Evolutionary conservation across 2,888 invertebrate species (phyloP).

Genomic region (Rhagium mordax): DNA sequence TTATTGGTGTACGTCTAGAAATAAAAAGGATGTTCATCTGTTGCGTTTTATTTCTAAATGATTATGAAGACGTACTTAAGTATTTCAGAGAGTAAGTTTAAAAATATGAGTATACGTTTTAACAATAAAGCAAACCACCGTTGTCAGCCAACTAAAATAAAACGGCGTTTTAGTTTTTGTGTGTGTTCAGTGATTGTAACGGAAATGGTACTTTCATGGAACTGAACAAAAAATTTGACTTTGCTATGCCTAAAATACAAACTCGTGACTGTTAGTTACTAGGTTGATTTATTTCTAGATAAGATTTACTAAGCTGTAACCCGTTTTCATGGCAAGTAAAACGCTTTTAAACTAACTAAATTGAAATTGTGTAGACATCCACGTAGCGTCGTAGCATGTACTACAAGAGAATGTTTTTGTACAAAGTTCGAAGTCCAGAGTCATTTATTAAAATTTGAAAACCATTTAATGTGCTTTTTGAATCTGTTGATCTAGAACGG

Average conservation of each 20-base stretch:
- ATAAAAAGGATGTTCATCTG: too few species aligned
- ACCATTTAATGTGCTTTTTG: not conserved
- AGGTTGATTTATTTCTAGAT: conserved; percentile 12
- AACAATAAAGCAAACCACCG: not conserved
- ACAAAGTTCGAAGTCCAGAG: not conserved
- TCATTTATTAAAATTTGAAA: not conserved
- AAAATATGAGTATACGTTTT: not conserved
- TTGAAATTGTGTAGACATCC: not conserved
- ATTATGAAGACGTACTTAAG: too few species aligned
- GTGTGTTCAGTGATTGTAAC: conserved; percentile 11
- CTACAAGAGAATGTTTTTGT: not conserved
- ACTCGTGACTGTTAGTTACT: conserved; percentile 8
- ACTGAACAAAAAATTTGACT: conserved; percentile 13
- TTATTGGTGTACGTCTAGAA: too few species aligned
- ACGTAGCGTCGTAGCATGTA: not conserved
- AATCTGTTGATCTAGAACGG: not conserved
- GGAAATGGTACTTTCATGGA: conserved; percentile 16
- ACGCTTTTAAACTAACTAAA: not conserved
- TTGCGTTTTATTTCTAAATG: too few species aligned
- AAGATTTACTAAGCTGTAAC: conserved; percentile 10
- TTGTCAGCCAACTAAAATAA: conserved; percentile 11
- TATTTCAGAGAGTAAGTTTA: not conserved
- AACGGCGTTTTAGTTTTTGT: conserved; percentile 1
- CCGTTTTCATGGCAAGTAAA: not conserved
- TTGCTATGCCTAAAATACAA: conserved; percentile 10